Base-by-base conservation (phyloP, 1,140 invertebrate genomes). In the Holcopasites calliopsidis region DNA sequence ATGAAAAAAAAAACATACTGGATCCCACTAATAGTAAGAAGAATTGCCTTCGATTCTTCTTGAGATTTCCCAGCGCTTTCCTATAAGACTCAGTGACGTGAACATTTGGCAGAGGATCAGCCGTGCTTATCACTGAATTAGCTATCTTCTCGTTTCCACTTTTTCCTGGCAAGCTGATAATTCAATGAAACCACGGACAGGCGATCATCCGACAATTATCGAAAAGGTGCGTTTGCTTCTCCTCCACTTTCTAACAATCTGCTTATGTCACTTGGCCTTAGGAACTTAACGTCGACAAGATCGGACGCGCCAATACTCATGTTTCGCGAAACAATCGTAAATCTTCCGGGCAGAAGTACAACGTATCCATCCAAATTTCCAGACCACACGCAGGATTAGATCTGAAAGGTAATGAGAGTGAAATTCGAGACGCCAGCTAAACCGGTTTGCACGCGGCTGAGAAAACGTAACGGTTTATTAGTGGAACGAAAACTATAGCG, bases 91-190 rank as follows among this genome's bases (percentile, higher is more conserved):
- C 42, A 38, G 42, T 13, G 52, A 69, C 33, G 64, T 42, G 42
- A 60, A 58, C 44, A 31, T 40, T 75, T 75, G 73, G 73, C 65
- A 68, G n/a, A 7, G 13, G 13, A 50, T 42, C 54, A 69, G 38
- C 8, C 4, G 13, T 58, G 42, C 65, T 75, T 75, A 75, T 75
- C 73, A 60, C 35, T 69, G 65, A 75, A 75, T 75, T 75, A 69
- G 33, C 65, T 50, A 69, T 75, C 69, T 75, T 69, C 73, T 60
- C 72, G 50, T 75, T 75, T 65, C 50, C 13, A 31, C 33, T 75
- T 69, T 66, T 69, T 69, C 65, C 42, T 75, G 64, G 52, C 65
- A 69, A 8, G n/a, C 0, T 21, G 54, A 21, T 75, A 69, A 75
- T 75, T 75, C 69, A 75, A 74, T 74, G 55, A 74, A 42, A 16